Evolutionary conservation across 2,797 vertebrate genomes (phyloP), one percentile per base, ranked within the genome.

Genomic region (Babyrousa celebensis): DNA sequence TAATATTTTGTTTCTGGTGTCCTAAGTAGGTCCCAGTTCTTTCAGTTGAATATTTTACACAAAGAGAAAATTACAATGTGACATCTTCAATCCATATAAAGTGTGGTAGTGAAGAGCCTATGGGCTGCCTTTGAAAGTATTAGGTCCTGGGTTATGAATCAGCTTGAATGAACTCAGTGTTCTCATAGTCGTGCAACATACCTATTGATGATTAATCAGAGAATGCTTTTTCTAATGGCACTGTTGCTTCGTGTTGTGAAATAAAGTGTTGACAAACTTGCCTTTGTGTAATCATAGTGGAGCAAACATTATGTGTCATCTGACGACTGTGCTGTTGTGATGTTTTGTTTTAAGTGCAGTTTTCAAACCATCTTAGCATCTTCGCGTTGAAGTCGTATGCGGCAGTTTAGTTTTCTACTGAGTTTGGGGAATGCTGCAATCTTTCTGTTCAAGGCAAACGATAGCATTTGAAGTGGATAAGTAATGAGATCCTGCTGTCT

Each of bases 11-110:
- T 65, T 79, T 12, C n/a, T 48, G 20, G 54, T 68, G 79, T 79
- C 52, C 40, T 72, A 67, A 36, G 40, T 9, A 77, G 54, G 20
- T 40, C 25, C 63, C 85, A 58, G 2, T 54, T 25, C 14, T 84
- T 43, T n/a, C 25, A n/a, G 32, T 27, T 12, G 43, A 77, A 43
- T 91, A 77, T 71, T 94, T 91, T 63, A 56, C 9, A n/a, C 12
- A 25, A 85, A 79, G 48, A 72, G 54, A n/a, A 67, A 84, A 92
- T 83, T 78, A 79, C 6, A 82, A 23, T 23, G 70, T 85, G 80
- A 60, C 0, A 14, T 84, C 12, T 56, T 70, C 17, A 32, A 29
- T 29, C 43, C 43, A 32, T 23, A 75, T 27, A 62, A 72, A 92
- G 48, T n/a, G 17, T 29, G 58, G 32, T 23, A 43, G 77, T 43